phyloP scores from a whole-genome alignment of 2,888 invertebrate species.

The Dimorphilus gyrociliatus region DNA sequence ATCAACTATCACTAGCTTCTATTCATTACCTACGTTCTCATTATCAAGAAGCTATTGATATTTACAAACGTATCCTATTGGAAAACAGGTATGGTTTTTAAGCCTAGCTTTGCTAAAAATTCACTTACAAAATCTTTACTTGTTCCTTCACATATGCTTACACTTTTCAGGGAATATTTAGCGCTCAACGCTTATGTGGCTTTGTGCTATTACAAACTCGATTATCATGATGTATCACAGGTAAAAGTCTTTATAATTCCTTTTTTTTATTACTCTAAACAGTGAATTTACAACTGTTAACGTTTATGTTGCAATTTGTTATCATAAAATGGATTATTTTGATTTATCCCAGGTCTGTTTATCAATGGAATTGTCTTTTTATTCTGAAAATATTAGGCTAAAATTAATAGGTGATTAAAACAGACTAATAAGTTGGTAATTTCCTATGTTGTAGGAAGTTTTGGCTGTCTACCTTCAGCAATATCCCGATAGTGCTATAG shows the following conservation, averaged over 20 bases:
- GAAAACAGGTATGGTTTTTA: constrained; percentile 61
- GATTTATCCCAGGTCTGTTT: too few relatives aligned
- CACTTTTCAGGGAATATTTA: constrained; percentile 55
- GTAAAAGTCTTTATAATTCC: constrained; percentile 16
- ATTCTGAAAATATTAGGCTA: too few relatives aligned
- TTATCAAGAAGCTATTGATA: constrained; percentile 95
- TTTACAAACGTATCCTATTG: constrained; percentile 77
- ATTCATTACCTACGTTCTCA: constrained; percentile 88
- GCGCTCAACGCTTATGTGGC: constrained; percentile 94
- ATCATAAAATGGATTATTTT: too few relatives aligned
- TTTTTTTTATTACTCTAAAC: neutral
- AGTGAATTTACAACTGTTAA: neutral
- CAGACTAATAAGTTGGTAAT: neutral
- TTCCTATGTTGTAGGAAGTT: constrained; percentile 49
- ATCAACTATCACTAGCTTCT: constrained; percentile 84
- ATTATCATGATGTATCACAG: constrained; percentile 94
- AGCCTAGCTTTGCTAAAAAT: neutral
- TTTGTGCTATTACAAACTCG: constrained; percentile 90
- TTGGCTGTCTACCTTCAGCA: constrained; percentile 76
- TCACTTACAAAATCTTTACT: too few relatives aligned
- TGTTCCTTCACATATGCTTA: too few relatives aligned
- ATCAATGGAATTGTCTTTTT: too few relatives aligned
- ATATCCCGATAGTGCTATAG: constrained; percentile 80
- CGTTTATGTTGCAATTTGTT: neutral
- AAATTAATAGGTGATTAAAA: constrained; percentile 1